phyloP scores from a whole-genome alignment of 1,140 invertebrate genomes.

The Scaptomyza montana region DNA sequence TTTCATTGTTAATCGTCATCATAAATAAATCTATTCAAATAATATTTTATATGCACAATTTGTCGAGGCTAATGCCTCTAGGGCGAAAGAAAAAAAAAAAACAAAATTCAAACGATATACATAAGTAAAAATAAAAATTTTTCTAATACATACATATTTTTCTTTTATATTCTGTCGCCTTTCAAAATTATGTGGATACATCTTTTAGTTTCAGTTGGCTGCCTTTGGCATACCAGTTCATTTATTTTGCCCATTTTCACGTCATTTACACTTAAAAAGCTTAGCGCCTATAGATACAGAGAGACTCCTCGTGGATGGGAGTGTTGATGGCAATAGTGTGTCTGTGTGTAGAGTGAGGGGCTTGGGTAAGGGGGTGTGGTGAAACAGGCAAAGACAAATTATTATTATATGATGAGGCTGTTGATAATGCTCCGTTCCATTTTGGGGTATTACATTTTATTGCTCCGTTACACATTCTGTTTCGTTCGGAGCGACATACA shows the following conservation, averaged over 20 bases:
- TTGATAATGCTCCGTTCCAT: slow-evolving; percentile 68
- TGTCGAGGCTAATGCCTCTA: slow-evolving; percentile 29
- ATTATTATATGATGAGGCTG: slow-evolving; percentile 67
- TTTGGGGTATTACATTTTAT: slow-evolving; percentile 80
- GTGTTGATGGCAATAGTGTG: not conserved
- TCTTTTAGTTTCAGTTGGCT: slow-evolving; percentile 35
- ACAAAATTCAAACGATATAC: slow-evolving; percentile 38
- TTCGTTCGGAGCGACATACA: slow-evolving; percentile 11
- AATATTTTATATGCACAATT: slow-evolving; percentile 63
- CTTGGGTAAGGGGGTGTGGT: no score
- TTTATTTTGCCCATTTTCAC: slow-evolving; percentile 66
- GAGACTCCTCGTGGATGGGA: not conserved
- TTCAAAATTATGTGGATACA: slow-evolving; percentile 34
- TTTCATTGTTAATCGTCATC: slow-evolving; percentile 67
- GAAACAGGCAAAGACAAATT: slow-evolving; percentile 44
- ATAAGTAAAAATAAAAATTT: slow-evolving; percentile 51
- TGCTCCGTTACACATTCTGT: slow-evolving; percentile 64
- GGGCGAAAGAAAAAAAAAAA: slow-evolving; percentile 9
- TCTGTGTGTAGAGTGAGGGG: not conserved
- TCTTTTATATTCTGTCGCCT: slow-evolving; percentile 55
- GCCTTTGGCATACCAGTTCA: slow-evolving; percentile 24
- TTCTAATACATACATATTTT: slow-evolving; percentile 9
- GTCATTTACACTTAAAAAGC: slow-evolving; percentile 80
- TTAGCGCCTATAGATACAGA: slow-evolving; percentile 61
- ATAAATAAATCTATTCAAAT: slow-evolving; percentile 69